A percentile compares a stretch with the other conserved stretches of the same genome.
Evolutionary conservation across 2,888 invertebrate species (phyloP).

Genomic region (Tinea trinotella): DNA sequence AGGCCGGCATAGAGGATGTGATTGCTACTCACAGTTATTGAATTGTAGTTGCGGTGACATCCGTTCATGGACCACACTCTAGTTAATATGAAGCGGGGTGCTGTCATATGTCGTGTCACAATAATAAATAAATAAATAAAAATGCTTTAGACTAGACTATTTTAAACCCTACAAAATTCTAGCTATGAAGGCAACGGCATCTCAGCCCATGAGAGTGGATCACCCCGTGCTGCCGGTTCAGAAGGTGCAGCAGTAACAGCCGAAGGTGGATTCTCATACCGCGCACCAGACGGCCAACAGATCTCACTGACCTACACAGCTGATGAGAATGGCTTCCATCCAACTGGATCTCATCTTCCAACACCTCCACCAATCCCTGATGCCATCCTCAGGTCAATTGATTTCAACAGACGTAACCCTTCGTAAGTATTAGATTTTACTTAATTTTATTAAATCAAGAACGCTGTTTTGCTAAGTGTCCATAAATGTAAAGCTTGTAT

Average conservation of each 20-base stretch:
- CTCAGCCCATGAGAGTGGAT: slow-evolving; percentile 71
- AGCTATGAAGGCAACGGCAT: slow-evolving; percentile 78
- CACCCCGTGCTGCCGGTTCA: slow-evolving; percentile 69
- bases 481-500: too few species aligned
- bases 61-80: too few species aligned
- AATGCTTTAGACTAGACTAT: too few species aligned
- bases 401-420: slow-evolving; percentile 57
- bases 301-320: slow-evolving; percentile 77
- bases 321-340: slow-evolving; percentile 81
- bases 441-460: slow-evolving; percentile 25
- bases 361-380: slow-evolving; percentile 73
- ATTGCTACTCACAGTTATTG: too few species aligned
- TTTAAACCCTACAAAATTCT: too few species aligned
- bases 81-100: too few species aligned
- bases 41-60: too few species aligned
- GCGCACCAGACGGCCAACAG: slow-evolving; percentile 76
- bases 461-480: too few species aligned
- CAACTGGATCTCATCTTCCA: slow-evolving; percentile 72
- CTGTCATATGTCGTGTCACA: too few species aligned
- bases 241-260: slow-evolving; percentile 71
- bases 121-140: too few species aligned
- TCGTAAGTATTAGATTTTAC: slow-evolving; percentile 41
- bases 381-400: slow-evolving; percentile 64
- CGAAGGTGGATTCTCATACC: slow-evolving; percentile 77
- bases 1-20: too few species aligned